Evolutionary conservation across 2,888 invertebrate species (phyloP).

Genomic region (Drosophila ustulata): DNA sequence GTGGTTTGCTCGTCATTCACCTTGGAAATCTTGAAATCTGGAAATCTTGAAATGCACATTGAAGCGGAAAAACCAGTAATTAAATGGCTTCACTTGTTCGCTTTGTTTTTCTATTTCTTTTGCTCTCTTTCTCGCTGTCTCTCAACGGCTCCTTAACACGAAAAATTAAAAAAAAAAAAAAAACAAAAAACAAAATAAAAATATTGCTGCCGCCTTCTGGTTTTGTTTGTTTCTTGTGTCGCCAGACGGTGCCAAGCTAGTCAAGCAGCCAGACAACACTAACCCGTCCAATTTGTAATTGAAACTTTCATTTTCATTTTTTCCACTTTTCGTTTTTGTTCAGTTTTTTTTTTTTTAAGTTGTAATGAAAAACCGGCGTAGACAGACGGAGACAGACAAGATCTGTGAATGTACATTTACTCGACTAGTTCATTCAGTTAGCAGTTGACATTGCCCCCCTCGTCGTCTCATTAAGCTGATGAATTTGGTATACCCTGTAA

Average conservation of each 20-base stretch:
- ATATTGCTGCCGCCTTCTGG: conserved; percentile 25
- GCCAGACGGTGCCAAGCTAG: conserved; percentile 15
- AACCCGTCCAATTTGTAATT: conserved; percentile 69
- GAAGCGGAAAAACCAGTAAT: conserved; percentile 75
- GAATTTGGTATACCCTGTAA: not conserved
- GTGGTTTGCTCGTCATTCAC: conserved; percentile 62
- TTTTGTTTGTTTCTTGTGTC: conserved; percentile 32
- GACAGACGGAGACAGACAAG: conserved; percentile 8
- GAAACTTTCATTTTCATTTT: conserved; percentile 74
- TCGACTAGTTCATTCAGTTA: conserved; percentile 3
- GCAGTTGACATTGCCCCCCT: conserved; percentile 30
- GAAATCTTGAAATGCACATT: conserved; percentile 54
- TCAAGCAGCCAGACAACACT: conserved; percentile 21
- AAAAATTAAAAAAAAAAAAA: not conserved
- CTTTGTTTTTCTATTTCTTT: conserved; percentile 31
- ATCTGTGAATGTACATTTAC: conserved; percentile 33
- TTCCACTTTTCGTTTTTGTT: conserved; percentile 28
- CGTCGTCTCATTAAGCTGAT: not conserved
- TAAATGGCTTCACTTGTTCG: conserved; percentile 64
- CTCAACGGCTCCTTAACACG: not conserved
- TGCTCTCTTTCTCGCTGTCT: not conserved
- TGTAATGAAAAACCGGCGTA: conserved; percentile 46
- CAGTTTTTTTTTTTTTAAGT: conserved; percentile 17
- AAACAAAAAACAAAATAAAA: conserved; percentile 12
- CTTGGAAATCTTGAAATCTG: conserved; percentile 64